Evolutionary conservation across 2,888 invertebrate genomes (phyloP).

Genomic region (Lumbricus terrestris): DNA sequence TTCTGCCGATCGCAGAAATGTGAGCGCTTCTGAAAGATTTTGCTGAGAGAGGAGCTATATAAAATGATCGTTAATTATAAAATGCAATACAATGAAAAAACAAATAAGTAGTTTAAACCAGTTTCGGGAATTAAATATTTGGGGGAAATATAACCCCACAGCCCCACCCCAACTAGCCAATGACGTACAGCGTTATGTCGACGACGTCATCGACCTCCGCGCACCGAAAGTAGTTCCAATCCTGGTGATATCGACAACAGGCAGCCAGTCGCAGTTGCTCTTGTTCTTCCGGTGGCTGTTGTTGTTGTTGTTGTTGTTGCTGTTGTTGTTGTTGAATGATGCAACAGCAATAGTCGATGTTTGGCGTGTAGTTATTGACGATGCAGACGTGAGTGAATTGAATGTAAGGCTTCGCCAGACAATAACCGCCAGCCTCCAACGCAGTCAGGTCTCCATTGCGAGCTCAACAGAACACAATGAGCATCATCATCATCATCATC

Average conservation of each 20-base stretch:
- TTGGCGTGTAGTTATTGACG: conserved; percentile 31
- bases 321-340: conserved; percentile 13
- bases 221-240: conserved; percentile 35
- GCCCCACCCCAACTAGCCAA: too few species aligned
- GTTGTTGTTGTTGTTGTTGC: background rate
- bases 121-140: too few species aligned
- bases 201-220: conserved; percentile 33
- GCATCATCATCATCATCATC: background rate
- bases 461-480: background rate
- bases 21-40: too few species aligned
- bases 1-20: too few species aligned
- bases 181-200: background rate
- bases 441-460: background rate
- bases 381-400: conserved; percentile 37
- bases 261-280: background rate
- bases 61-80: too few species aligned
- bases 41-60: too few species aligned
- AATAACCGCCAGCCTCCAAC: conserved; percentile 14
- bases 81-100: too few species aligned
- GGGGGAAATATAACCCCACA: too few species aligned
- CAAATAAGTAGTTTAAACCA: too few species aligned
- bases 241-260: conserved; percentile 32
- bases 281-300: background rate
- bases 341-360: conserved; percentile 37
- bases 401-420: conserved; percentile 32